Evolutionary conservation across 2,113 vertebrate species (phyloP), one percentile per base, ranked within the genome.

Genomic region (Neoarius graeffei): DNA sequence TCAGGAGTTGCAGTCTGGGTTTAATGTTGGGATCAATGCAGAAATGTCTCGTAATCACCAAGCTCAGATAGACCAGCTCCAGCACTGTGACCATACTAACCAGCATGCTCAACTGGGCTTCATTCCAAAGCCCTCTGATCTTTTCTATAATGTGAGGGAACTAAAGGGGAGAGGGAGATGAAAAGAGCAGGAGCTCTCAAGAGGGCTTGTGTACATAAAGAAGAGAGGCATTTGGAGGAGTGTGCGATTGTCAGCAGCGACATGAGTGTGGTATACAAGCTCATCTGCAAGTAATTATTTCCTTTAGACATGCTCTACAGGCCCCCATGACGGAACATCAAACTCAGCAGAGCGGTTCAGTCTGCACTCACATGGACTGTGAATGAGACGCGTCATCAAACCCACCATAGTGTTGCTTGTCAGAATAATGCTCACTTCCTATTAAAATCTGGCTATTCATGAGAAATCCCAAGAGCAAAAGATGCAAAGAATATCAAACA

Each of bases 201-300:
- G 52, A 81, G 85, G 42, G 20, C 23, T 84, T n/a, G 66, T 52
- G 59, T 76, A 73, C 56, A 66, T 20, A 30, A 35, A 73, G 52
- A 30, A 54, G 27, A 20, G 59, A 57, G n/a, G 57, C 27, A 59
- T n/a, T n/a, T 17, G 77, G 11, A 67, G 25, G 79, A 69, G 56
- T 25, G 57, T 27, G 42, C 27, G 77, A 66, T 30, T 64, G 69
- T 84, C 87, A 64, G 84, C 79, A 57, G 85, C 77, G 71, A 89
- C 62, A 57, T 19, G 13, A 85, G 85, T 23, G 73, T 86, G 62
- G 80, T 69, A 57, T 87, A 88, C 74, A 84, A 80, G 71, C 85
- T 91, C 66, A 87, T 92, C 90, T 89, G 90, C 69, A 85, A 86
- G 74, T 83, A 79, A 90, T 89, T 83, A 86, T 88, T 86, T 85